A percentile compares a stretch with the other conserved stretches of the same genome.
These are phyloP conservation scores for Drosophila athabasca DNA, from an alignment of 1,140 invertebrate genomes.

Conservation along the genomic window DNA sequence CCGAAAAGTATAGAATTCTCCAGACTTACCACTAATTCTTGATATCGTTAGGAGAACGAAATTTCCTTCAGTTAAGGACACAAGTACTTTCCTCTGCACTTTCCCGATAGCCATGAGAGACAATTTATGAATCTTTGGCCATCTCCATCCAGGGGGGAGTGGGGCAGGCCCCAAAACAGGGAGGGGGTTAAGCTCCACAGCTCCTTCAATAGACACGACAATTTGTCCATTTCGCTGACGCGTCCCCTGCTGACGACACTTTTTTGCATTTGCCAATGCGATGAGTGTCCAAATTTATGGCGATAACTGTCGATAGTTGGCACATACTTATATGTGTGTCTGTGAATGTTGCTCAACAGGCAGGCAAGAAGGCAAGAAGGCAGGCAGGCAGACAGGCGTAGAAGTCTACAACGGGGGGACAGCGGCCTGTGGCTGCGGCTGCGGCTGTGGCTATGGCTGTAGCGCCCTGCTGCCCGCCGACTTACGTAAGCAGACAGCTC, in stretches of 20 bases:
- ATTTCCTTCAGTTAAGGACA: too few relatives aligned
- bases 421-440: slow-evolving; percentile 4
- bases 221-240: slow-evolving; percentile 69
- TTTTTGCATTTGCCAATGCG: slow-evolving; percentile 67
- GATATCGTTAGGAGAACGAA: too few relatives aligned
- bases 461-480: slow-evolving; percentile 65
- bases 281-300: slow-evolving; percentile 82
- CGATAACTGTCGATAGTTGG: slow-evolving; percentile 80
- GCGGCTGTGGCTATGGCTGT: slow-evolving; percentile 14
- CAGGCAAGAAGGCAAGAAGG: slow-evolving; percentile 1
- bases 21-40: too few relatives aligned
- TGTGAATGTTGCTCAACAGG: slow-evolving; percentile 74
- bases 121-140: neutral
- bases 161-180: slow-evolving; percentile 1
- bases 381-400: slow-evolving; percentile 1
- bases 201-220: slow-evolving; percentile 56
- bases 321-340: slow-evolving; percentile 44
- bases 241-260: slow-evolving; percentile 50
- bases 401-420: neutral
- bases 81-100: too few relatives aligned
- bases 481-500: slow-evolving; percentile 69
- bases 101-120: slow-evolving; percentile 11
- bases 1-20: too few relatives aligned
- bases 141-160: slow-evolving; percentile 17
- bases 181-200: slow-evolving; percentile 1